Conservation (phyloP, 2,113 vertebrate genomes). For the Alexandromys fortis region DNA sequence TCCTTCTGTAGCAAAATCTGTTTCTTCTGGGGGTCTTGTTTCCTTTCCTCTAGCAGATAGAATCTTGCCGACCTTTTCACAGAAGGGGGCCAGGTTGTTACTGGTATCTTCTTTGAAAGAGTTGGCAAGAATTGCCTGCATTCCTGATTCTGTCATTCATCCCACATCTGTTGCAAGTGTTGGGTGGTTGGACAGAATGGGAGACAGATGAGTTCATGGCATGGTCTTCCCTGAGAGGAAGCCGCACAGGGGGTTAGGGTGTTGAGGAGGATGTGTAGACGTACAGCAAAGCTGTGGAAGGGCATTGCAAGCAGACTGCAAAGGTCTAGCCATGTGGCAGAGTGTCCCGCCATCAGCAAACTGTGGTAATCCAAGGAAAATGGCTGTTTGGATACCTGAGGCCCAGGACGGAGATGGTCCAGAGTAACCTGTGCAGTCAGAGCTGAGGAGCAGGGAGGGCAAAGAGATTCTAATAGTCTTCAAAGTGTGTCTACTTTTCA, state of each 20-base stretch:
- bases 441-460: background rate
- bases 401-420: background rate
- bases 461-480: background rate
- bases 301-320: background rate
- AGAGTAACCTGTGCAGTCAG: background rate
- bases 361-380: background rate
- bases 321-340: background rate
- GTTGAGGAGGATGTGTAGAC: background rate
- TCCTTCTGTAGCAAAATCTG: conserved; percentile 40
- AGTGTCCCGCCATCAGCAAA: fast-evolving
- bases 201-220: fast-evolving
- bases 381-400: fast-evolving
- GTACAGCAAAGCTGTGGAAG: background rate
- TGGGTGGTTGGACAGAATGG: background rate
- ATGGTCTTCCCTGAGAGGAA: background rate
- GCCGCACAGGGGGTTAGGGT: background rate
- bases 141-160: conserved; percentile 30
- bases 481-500: fast-evolving
- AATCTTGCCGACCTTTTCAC: conserved; percentile 69
- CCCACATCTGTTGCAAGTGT: background rate
- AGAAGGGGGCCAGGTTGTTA: background rate
- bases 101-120: conserved; percentile 39
- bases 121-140: background rate
- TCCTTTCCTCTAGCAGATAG: conserved; percentile 49
- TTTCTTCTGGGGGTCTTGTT: conserved; percentile 50